Conservation (phyloP, 1,140 invertebrate species). For the Trypoxylus dichotomus region DNA sequence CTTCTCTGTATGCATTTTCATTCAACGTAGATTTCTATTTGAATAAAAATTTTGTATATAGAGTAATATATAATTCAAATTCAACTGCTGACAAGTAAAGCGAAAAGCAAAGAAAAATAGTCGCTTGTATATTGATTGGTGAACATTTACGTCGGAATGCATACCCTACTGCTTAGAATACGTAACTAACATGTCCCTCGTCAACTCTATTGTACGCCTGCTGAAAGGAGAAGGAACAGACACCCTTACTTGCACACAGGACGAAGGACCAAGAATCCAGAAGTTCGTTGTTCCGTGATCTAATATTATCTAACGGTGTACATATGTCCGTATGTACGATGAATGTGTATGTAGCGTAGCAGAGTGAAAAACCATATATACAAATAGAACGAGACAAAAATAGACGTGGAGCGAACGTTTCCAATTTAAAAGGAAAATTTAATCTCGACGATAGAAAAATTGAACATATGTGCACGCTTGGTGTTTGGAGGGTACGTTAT, state of each 20-base stretch:
- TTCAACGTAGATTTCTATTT: too few relatives aligned
- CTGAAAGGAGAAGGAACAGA: neutral
- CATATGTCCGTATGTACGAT: neutral
- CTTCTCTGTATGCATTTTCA: too few relatives aligned
- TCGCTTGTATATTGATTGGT: slow-evolving; percentile 34
- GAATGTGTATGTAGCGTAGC: neutral
- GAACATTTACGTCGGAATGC: slow-evolving; percentile 33
- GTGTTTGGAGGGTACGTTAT: neutral
- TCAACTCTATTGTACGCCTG: slow-evolving; percentile 29
- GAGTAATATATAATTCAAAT: slow-evolving; percentile 14
- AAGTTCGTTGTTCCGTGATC: slow-evolving; percentile 10
- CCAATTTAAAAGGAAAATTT: slow-evolving; percentile 29
- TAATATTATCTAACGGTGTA: slow-evolving; percentile 30
- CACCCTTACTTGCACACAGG: neutral
- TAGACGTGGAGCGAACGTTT: slow-evolving; percentile 29
- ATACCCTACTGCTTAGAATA: slow-evolving; percentile 34
- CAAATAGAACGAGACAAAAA: slow-evolving; percentile 31
- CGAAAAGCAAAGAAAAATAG: slow-evolving; percentile 30
- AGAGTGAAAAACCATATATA: slow-evolving; percentile 28
- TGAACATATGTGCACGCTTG: neutral
- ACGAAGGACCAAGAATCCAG: neutral
- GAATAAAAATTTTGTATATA: too few relatives aligned
- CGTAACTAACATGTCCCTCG: slow-evolving; percentile 32
- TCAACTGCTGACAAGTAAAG: slow-evolving; percentile 28
- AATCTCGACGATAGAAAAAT: slow-evolving; percentile 25